Percentiles rank a stretch among this genome's conserved stretches.
phyloP scores from a whole-genome alignment of 2,797 vertebrate genomes.

The Pseudocheirus occidentalis region DNA sequence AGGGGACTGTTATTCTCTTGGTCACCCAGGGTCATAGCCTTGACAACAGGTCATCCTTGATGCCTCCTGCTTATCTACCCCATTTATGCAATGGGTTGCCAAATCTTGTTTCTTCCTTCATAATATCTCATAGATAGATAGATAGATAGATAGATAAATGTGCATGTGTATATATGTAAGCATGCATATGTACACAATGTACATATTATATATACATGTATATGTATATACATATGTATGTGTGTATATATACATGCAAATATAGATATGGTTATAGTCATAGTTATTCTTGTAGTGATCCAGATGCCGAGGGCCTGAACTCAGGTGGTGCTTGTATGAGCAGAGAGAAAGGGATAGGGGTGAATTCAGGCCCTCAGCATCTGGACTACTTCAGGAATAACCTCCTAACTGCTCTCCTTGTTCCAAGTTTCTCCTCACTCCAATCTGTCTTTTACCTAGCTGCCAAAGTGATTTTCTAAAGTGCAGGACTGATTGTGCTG shows the following conservation, averaged over 20 bases:
- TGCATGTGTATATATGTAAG: no score
- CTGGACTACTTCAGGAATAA: not conserved
- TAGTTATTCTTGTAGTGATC: not conserved
- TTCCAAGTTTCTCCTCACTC: not conserved
- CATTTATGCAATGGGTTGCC: not conserved
- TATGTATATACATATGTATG: not conserved
- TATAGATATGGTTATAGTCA: not conserved
- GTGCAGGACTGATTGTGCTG: not conserved
- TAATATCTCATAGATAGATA: not conserved
- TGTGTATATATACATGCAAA: not conserved
- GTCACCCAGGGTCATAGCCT: not conserved
- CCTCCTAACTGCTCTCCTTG: not conserved
- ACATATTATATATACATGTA: not conserved
- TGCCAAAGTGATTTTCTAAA: not conserved
- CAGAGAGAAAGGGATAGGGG: not conserved
- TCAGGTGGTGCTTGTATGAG: not conserved
- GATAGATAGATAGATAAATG: not conserved
- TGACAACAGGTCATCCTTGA: not conserved
- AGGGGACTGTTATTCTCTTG: not conserved
- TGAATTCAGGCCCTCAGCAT: not conserved
- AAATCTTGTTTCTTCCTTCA: not conserved
- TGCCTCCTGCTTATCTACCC: not conserved
- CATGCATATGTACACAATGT: not conserved
- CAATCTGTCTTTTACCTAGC: not conserved
- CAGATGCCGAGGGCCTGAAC: not conserved